Percentiles rank a stretch among this genome's conserved stretches.
Conservation (phyloP, 2,888 invertebrate species). For the Lycophotia porphyrea region DNA sequence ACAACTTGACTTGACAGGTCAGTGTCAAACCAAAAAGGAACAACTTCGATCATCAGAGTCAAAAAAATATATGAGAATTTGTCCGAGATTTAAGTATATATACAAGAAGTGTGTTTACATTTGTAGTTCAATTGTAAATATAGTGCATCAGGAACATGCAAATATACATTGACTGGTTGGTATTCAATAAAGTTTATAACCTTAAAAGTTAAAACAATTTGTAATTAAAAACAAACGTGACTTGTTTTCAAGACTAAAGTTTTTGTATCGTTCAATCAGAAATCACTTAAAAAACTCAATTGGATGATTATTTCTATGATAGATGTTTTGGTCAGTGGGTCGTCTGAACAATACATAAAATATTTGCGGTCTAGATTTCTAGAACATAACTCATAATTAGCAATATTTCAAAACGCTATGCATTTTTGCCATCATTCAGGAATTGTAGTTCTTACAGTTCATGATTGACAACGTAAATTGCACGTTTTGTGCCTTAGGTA, state of each 20-base stretch:
- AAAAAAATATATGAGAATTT: neutral
- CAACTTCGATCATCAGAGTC: neutral
- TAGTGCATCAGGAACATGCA: constrained; percentile 69
- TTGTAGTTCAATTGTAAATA: neutral
- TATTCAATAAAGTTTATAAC: constrained; percentile 40
- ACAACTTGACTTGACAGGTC: neutral
- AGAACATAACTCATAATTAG: no score
- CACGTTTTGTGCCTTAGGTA: no score
- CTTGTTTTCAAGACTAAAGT: neutral
- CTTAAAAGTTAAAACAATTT: constrained; percentile 6
- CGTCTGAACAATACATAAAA: no score
- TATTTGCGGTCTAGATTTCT: no score
- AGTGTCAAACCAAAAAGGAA: constrained; percentile 14
- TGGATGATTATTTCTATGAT: neutral
- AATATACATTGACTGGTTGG: constrained; percentile 80
- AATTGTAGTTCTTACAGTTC: neutral
- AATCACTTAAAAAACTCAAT: neutral
- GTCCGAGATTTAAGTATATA: neutral
- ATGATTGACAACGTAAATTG: neutral
- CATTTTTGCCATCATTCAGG: neutral
- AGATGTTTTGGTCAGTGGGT: no score
- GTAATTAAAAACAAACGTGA: neutral
- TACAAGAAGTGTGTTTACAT: neutral
- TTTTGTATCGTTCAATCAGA: neutral
- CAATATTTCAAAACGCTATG: neutral